phyloP scores from a whole-genome alignment of 1,140 invertebrate species.

The Ridgeia piscesae region DNA sequence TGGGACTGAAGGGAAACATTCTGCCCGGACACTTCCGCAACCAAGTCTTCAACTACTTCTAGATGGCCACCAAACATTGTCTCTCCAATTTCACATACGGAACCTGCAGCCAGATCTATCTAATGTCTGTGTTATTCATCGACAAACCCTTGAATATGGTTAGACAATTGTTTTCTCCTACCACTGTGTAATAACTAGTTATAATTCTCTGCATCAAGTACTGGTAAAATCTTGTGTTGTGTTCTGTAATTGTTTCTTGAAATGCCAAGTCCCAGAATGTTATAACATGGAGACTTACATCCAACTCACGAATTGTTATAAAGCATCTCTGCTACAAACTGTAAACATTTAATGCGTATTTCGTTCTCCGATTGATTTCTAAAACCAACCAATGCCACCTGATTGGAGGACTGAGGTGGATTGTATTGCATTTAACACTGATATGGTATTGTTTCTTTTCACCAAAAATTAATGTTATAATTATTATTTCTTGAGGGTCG shows the following conservation, averaged over 20 bases:
- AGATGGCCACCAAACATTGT: neutral
- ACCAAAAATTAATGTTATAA: neutral
- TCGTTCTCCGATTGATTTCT: neutral
- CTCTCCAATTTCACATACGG: neutral
- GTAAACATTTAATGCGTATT: neutral
- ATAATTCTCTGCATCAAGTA: neutral
- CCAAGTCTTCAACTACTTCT: constrained; percentile 65
- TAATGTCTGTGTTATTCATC: neutral
- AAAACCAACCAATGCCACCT: neutral
- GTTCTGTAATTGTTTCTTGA: neutral
- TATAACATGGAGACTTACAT: neutral
- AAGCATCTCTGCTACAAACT: neutral
- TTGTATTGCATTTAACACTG: neutral
- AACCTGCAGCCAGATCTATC: neutral
- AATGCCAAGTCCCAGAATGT: neutral
- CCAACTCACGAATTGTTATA: neutral
- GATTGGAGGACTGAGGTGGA: no score
- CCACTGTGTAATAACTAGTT: neutral
- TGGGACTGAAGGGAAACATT: constrained; percentile 82
- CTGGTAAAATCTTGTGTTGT: neutral
- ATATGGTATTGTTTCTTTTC: neutral
- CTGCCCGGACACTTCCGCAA: constrained; percentile 79
- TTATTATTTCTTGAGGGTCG: neutral
- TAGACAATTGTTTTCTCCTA: neutral
- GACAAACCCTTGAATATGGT: neutral